These are phyloP conservation scores for Spodoptera frugiperda DNA, from an alignment of 1,140 invertebrate species.

Conservation along the genomic window DNA sequence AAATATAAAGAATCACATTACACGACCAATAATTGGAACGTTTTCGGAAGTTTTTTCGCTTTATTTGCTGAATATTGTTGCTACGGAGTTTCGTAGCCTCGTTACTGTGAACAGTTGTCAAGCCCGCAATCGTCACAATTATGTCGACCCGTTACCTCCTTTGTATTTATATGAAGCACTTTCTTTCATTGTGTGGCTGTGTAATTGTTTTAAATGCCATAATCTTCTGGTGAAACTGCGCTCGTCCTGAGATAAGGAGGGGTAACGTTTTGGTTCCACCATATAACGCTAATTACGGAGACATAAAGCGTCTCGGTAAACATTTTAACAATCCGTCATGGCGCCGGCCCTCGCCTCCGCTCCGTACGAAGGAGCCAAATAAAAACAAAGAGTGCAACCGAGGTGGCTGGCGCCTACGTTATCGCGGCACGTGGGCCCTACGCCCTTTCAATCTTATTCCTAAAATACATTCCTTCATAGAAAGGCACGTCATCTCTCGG, in stretches of 20 bases:
- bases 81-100: background rate
- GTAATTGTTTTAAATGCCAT: constrained; percentile 30
- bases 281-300: constrained; percentile 63
- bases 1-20: constrained; percentile 13
- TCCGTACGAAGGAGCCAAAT: constrained; percentile 57
- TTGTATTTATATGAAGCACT: constrained; percentile 29
- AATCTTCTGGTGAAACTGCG: constrained; percentile 26
- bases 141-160: constrained; percentile 1
- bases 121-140: background rate
- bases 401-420: constrained; percentile 74
- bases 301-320: constrained; percentile 63
- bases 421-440: constrained; percentile 75
- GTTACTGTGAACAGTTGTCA: constrained; percentile 5
- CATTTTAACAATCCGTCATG: constrained; percentile 70
- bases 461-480: constrained; percentile 66
- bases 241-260: constrained; percentile 21
- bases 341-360: constrained; percentile 60
- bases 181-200: constrained; percentile 26
- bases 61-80: constrained; percentile 27
- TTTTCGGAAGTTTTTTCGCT: constrained; percentile 2
- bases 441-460: constrained; percentile 66
- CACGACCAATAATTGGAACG: background rate
- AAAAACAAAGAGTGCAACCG: constrained; percentile 65
- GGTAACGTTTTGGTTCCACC: constrained; percentile 51
- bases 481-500: constrained; percentile 42